Evolutionary conservation across 2,113 vertebrate genomes (phyloP).

Genomic region (Poecilia latipinna): DNA sequence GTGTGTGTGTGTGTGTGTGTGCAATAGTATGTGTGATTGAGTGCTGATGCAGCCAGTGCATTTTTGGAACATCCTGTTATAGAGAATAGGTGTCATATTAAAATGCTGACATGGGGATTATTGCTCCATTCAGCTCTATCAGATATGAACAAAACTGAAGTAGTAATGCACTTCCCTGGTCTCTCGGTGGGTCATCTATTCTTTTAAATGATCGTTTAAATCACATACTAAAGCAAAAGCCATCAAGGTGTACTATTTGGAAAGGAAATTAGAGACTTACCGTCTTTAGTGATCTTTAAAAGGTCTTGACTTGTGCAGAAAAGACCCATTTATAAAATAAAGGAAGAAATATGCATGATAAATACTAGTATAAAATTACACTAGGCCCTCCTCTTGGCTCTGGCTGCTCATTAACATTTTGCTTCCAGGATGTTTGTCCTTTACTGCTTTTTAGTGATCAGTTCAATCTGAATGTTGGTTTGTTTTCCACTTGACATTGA

Average conservation of each 20-base stretch:
- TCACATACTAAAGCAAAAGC: conserved; percentile 39
- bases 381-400: too few species aligned
- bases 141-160: conserved; percentile 56
- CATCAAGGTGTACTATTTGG: conserved; percentile 45
- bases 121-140: conserved; percentile 55
- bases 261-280: conserved; percentile 29
- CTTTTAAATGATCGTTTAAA: conserved; percentile 61
- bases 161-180: conserved; percentile 45
- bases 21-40: conserved; percentile 17
- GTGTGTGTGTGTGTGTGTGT: conserved; percentile 19
- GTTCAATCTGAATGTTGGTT: background rate
- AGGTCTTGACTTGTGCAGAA: conserved; percentile 5
- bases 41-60: conserved; percentile 61
- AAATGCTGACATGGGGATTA: conserved; percentile 65
- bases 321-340: background rate
- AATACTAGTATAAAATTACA: background rate
- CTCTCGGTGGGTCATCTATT: conserved; percentile 46
- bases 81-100: conserved; percentile 47
- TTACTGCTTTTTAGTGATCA: background rate
- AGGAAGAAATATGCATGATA: background rate
- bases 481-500: background rate
- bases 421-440: too few species aligned
- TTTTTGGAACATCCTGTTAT: conserved; percentile 26
- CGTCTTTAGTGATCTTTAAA: conserved; percentile 16
- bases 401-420: background rate